Evolutionary conservation across 2,888 invertebrate genomes (phyloP).

Genomic region (Hypomecis atomaria): DNA sequence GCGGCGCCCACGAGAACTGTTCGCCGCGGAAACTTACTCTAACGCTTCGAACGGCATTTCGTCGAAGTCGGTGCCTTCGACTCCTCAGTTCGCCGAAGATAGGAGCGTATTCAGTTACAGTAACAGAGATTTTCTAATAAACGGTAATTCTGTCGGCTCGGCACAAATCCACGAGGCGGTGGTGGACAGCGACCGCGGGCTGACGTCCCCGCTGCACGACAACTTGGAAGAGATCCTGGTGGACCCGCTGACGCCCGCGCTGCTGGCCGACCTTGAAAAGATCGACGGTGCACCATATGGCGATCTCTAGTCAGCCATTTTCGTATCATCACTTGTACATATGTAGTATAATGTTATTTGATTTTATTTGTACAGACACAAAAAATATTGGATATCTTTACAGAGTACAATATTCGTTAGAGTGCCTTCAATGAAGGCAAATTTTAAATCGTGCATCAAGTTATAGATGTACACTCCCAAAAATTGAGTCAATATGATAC

Average conservation of each 20-base stretch:
- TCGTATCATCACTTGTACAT: conserved; percentile 58
- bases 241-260: conserved; percentile 70
- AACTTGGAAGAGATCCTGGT: conserved; percentile 75
- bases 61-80: conserved; percentile 91
- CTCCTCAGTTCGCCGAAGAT: conserved; percentile 84
- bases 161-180: conserved; percentile 59
- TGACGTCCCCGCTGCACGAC: conserved; percentile 73
- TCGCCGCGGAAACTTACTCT: conserved; percentile 63
- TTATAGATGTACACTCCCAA: conserved; percentile 73
- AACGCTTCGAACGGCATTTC: conserved; percentile 78
- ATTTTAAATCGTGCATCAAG: conserved; percentile 59
- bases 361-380: conserved; percentile 71
- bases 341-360: conserved; percentile 61
- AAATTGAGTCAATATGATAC: conserved; percentile 71
- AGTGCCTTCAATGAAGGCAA: conserved; percentile 82
- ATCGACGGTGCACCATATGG: conserved; percentile 75
- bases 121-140: conserved; percentile 85
- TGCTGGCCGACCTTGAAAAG: conserved; percentile 78
- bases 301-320: conserved; percentile 75
- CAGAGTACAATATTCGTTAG: conserved; percentile 74
- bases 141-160: conserved; percentile 82
- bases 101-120: conserved; percentile 85
- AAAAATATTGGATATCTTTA: conserved; percentile 67
- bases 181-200: conserved; percentile 62
- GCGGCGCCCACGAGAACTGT: conserved; percentile 69